These are phyloP conservation scores for Acrocephalus kingi DNA, from an alignment of 2,113 vertebrate genomes.

Conservation along the genomic window DNA sequence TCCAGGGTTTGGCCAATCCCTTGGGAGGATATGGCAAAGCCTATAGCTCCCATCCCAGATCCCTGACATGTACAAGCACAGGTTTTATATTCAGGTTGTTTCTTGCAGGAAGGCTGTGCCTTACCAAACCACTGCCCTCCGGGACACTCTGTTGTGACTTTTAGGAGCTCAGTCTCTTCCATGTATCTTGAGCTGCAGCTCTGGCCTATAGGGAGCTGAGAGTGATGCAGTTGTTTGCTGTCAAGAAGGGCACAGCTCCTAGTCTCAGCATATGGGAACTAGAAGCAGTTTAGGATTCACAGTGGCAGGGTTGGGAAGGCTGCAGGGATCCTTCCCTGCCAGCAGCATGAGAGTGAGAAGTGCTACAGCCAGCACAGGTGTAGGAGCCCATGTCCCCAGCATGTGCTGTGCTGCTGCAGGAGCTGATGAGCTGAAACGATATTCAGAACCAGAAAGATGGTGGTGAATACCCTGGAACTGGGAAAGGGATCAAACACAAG, in stretches of 20 bases:
- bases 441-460: background rate
- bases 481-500: background rate
- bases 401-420: background rate
- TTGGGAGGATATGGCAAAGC: background rate
- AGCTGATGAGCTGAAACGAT: background rate
- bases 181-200: background rate
- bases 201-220: background rate
- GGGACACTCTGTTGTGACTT: background rate
- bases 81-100: background rate
- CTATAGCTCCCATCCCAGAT: background rate
- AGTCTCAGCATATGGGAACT: background rate
- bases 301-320: background rate
- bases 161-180: background rate
- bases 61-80: background rate
- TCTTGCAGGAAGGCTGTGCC: background rate
- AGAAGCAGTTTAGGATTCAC: background rate
- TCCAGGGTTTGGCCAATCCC: background rate
- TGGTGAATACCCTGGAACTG: background rate
- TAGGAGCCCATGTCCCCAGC: background rate
- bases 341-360: background rate
- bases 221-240: background rate
- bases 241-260: background rate
- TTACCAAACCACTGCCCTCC: background rate
- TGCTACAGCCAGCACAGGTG: background rate
- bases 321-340: fast-evolving